Conservation (phyloP, 2,113 vertebrate genomes). For the Megatriorchis doriae region DNA sequence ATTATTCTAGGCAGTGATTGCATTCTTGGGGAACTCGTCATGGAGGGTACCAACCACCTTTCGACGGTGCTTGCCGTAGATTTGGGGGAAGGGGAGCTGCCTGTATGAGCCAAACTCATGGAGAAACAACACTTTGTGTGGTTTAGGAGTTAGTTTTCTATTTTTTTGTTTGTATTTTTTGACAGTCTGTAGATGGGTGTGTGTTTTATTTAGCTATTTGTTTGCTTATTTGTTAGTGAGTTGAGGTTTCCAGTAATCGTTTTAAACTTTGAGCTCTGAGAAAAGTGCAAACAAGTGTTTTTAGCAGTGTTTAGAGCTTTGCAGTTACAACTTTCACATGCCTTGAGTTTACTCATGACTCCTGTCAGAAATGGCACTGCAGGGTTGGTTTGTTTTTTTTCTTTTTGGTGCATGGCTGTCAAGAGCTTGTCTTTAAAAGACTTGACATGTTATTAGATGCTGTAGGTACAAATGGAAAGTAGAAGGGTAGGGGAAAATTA, state of each 20-base stretch:
- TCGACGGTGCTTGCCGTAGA: rapidly evolving
- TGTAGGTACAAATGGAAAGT: not conserved
- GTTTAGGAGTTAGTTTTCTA: not conserved
- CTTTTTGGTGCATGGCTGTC: not conserved
- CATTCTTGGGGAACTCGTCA: not conserved
- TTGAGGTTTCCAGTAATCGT: not conserved
- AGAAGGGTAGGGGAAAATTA: not conserved
- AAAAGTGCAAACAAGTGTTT: not conserved
- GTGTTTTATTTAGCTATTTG: not conserved
- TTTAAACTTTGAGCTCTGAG: not conserved
- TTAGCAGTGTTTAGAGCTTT: not conserved
- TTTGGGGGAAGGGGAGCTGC: not conserved
- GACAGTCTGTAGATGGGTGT: not conserved
- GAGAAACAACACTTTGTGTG: not conserved
- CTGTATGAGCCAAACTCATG: not conserved
- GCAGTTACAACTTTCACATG: not conserved
- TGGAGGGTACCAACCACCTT: not conserved
- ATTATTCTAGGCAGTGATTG: not conserved
- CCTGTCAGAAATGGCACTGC: not conserved
- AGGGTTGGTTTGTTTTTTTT: not conserved
- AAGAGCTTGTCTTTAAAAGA: not conserved
- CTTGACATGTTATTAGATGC: not conserved
- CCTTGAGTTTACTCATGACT: not conserved
- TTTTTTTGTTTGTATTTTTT: not conserved
- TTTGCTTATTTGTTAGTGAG: not conserved